Conservation (phyloP, 1,140 invertebrate genomes). For the Drosophila murphyi region DNA sequence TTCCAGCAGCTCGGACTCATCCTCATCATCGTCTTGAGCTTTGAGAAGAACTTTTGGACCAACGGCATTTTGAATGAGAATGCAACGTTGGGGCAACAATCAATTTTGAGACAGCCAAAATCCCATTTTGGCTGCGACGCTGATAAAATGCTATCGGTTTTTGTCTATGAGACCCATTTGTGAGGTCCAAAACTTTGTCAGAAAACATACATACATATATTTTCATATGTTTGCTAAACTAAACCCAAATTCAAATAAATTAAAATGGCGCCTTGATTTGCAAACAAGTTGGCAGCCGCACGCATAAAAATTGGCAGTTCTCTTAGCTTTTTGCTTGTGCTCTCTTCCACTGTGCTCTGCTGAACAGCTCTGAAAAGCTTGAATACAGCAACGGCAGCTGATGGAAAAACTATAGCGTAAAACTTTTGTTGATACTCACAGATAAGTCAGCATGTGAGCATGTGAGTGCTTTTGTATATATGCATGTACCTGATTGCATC, state of each 20-base stretch:
- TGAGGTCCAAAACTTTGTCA: slow-evolving; percentile 31
- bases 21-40: slow-evolving; percentile 72
- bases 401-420: slow-evolving; percentile 39
- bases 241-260: slow-evolving; percentile 50
- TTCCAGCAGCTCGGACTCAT: slow-evolving; percentile 64
- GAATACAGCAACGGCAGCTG: slow-evolving; percentile 35
- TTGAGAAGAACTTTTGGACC: slow-evolving; percentile 36
- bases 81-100: slow-evolving; percentile 44
- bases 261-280: slow-evolving; percentile 47
- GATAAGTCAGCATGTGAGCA: slow-evolving; percentile 4
- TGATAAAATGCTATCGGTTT: slow-evolving; percentile 9
- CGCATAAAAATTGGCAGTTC: neutral
- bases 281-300: slow-evolving; percentile 26
- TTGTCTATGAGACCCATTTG: slow-evolving; percentile 45
- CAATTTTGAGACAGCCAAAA: slow-evolving; percentile 54
- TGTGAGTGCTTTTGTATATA: slow-evolving; percentile 2
- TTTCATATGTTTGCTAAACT: slow-evolving; percentile 39
- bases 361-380: slow-evolving; percentile 16
- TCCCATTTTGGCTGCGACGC: slow-evolving; percentile 34
- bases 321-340: slow-evolving; percentile 2
- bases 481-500: slow-evolving; percentile 14
- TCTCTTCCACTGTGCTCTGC: slow-evolving; percentile 2
- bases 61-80: slow-evolving; percentile 39
- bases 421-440: slow-evolving; percentile 68
- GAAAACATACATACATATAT: slow-evolving; percentile 68